Base-by-base conservation (phyloP, 2,888 invertebrate genomes). In the Didymodactylos carnosus region DNA sequence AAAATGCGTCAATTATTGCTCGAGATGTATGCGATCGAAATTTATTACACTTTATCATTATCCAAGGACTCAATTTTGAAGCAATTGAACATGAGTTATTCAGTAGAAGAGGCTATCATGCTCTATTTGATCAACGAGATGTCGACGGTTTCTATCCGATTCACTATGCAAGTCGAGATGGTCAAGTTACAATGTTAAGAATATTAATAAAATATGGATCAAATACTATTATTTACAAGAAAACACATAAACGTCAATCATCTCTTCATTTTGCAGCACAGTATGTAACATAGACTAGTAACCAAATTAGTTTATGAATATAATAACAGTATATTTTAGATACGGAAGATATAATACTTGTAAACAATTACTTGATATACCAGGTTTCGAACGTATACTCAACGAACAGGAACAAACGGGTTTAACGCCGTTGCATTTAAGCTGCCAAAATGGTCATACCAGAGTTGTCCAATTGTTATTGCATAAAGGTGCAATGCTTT, bases 221-320 rank as follows among this genome's bases (percentile, higher is more conserved):
- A 11, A 62, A 62, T 29, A n/a, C n/a, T n/a, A n/a, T n/a, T n/a
- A 41, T 71, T 76, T 91, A 91, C 81, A 84, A 90, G 39, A 91
- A 91, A 83, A 91, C 92, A 81, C 91, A 91, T 80, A 89, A 90
- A 78, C 91, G 91, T 79, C 91, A 92, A 80, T 91, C 90, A 77
- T 91, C 92, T 0, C 82, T 92, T 73, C 92, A 92, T 83, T 91
- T 92, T 82, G 92, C 92, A 39, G 91, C 92, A 10, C 88, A 90
- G 88, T 91, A 84, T 79, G 79, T 76, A 5, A 69, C 76, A 4
- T 74, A 70, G 40, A 76, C 77, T 75, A 77, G 76, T 3, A 77
- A 77, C 43, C 23, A 39, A 8, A 16, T 3, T 3, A 11, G 14
- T 40, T 8, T 71, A 40, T 41, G 8, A 6, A 19, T 19, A n/a